Conservation (phyloP, 2,113 vertebrate species). For the Paradoxurus hermaphroditus region DNA sequence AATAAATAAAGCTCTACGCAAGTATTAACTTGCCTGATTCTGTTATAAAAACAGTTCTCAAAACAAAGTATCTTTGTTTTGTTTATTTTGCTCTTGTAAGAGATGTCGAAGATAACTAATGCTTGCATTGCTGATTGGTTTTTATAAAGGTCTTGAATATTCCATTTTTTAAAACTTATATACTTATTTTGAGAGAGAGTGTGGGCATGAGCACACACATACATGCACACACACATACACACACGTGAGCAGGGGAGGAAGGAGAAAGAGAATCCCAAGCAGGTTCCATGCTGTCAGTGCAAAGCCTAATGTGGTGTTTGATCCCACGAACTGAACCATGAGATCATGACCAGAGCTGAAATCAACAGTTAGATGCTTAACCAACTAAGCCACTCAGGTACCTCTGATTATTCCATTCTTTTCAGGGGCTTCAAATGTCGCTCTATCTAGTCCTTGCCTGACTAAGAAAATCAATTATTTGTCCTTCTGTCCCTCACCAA, state of each 20-base stretch:
- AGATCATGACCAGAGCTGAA: no score
- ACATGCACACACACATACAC: no score
- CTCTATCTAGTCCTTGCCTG: neutral
- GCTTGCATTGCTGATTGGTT: neutral
- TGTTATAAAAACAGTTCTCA: neutral
- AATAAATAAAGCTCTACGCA: slow-evolving; percentile 18
- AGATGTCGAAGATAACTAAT: slow-evolving; percentile 41
- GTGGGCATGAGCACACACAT: no score
- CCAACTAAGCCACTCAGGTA: no score
- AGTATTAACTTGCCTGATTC: neutral
- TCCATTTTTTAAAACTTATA: neutral
- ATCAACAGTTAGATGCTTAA: no score
- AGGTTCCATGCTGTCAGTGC: no score
- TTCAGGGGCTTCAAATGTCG: neutral
- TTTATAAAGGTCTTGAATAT: slow-evolving; percentile 17
- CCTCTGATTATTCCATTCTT: neutral
- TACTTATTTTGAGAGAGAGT: no score
- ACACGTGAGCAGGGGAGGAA: no score
- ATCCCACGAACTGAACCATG: no score
- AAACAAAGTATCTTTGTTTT: slow-evolving; percentile 24
- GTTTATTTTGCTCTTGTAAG: slow-evolving; percentile 39
- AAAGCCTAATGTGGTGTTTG: no score
- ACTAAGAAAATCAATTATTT: slow-evolving; percentile 28
- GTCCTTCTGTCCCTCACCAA: neutral
- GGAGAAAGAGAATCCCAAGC: no score